Evolutionary conservation across 2,888 invertebrate species (phyloP), one percentile per base, ranked within the genome.

Genomic region (Lysandra coridon): DNA sequence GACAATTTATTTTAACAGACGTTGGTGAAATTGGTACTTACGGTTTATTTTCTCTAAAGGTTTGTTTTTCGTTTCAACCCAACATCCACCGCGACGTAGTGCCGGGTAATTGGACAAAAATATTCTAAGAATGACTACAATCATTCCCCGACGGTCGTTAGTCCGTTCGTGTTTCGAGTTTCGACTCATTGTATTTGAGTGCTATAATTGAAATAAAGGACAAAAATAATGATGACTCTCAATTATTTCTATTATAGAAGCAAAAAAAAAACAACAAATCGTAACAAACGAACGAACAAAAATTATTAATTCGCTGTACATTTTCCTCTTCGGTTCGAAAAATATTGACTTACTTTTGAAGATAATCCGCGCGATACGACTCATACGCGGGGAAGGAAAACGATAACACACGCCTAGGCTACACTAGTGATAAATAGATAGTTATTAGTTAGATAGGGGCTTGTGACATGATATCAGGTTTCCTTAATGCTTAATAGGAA

Each of bases 161-260:
- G 74, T 40, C 73, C 17, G 37, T 74, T 44, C 74, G 44, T 44
- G 74, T 44, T 74, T 40, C 74, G 23, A 40, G 44, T 44, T 74
- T 40, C 74, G 23, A 40, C 37, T 73, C 44, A 74, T 44, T 74
- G 44, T 74, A 74, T 74, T 74, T 74, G 74, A 44, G 33, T 69
- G 74, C 44, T 44, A 74, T 74, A 74, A 74, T 74, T 74, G 74
- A 74, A 74, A 73, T 73, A 73, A 74, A 44, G 74, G 74, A 74
- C 74, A 74, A 74, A 74, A 44, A 10, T 73, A 74, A 44, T 74
- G 44, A 74, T 44, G n/a, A 3, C 40, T 10, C 44, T 37, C n/a
- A 74, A 74, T 74, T 74, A 44, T 23, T 69, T 69, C 33, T 53
- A 76, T 75, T 10, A 53, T 53, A 7, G 57, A 76, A 76, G 30